Base-by-base conservation (phyloP, 2,888 invertebrate genomes). In the Cosmia trapezina region DNA sequence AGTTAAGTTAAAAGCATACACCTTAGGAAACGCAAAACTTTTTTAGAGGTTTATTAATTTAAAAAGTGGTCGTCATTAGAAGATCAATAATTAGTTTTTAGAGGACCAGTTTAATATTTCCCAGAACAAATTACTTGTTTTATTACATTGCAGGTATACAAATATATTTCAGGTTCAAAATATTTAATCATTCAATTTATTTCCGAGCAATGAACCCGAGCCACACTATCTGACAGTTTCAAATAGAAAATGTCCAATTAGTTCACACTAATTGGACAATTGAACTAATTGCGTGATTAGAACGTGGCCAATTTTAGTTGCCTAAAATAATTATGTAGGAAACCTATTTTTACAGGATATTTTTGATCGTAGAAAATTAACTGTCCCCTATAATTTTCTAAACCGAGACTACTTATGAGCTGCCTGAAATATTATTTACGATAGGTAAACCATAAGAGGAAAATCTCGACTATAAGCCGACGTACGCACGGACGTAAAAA, bases 261-360 rank as follows among this genome's bases (percentile, higher is more conserved):
- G 5, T 22, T 22, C 8, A 33, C 51, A 64, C 45, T 43, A 74
- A 76, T 53, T 65, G 41, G 17, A 2, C 11, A 60, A 54, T 60
- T 67, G 49, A 54, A 11, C 22, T 53, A 75, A 66, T 49, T 62
- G 43, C 33, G 7, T 62, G 43, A 51, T 51, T 59, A 65, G 22
- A 53, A 59, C 28, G 17, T 51, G 5, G 12, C 22, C 51, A 53
- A 14, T 75, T 37, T 33, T 14, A 72, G 1, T 22, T 59, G 12
- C 0, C 14, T 49, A 11, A 57, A 57, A 28, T 28, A n/a, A n/a
- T n/a, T n/a, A 28, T 3, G 33, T 37, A 28, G 17, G 37, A 22
- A 37, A 14, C 6, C 45, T 12, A 45, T 43, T 43, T n/a, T n/a
- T n/a, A n/a, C n/a, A n/a, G n/a, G n/a, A n/a, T n/a, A n/a, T n/a